Percentiles rank a stretch among this genome's conserved stretches.
Evolutionary conservation across 1,140 invertebrate genomes (phyloP).

Genomic region (Platorchestia sp.): DNA sequence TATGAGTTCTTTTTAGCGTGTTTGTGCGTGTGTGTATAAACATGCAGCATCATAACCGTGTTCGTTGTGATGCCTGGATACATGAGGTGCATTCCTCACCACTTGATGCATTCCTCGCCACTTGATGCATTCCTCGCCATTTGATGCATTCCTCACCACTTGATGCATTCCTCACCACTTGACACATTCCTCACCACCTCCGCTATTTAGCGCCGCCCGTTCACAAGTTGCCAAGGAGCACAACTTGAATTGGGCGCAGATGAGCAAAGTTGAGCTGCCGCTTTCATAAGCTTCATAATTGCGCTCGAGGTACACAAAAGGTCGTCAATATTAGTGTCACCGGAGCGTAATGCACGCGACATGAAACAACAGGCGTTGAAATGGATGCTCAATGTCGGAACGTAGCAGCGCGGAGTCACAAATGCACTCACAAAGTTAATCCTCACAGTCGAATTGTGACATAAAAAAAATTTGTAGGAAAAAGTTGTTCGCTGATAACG

Average conservation of each 20-base stretch:
- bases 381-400: neutral
- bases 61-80: too few relatives aligned
- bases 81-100: neutral
- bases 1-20: neutral
- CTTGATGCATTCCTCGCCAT: neutral
- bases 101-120: too few relatives aligned
- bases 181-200: too few relatives aligned
- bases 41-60: neutral
- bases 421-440: neutral
- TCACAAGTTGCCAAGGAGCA: neutral
- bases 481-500: too few relatives aligned
- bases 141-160: neutral
- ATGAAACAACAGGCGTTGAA: too few relatives aligned
- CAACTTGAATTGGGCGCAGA: neutral
- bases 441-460: neutral
- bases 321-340: too few relatives aligned
- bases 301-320: too few relatives aligned
- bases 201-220: too few relatives aligned
- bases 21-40: neutral
- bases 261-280: neutral
- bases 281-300: too few relatives aligned
- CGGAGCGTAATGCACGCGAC: too few relatives aligned
- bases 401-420: neutral
- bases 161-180: neutral
- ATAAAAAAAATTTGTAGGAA: neutral